These are phyloP conservation scores for Sinocyclocheilus anophthalmus DNA, from an alignment of 2,113 vertebrate species.

Conservation along the genomic window DNA sequence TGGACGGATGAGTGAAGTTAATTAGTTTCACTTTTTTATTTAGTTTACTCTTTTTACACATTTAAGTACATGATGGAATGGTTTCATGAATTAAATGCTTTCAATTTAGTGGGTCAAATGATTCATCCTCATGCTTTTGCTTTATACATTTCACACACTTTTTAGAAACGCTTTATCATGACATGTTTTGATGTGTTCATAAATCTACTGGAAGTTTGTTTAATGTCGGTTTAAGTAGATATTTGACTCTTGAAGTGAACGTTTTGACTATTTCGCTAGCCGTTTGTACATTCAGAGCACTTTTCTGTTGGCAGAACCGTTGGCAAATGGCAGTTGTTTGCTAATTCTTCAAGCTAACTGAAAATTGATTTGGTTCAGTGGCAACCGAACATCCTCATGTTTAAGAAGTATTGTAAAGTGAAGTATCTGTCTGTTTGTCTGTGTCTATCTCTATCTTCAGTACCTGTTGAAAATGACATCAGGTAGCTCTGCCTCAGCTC, in stretches of 20 bases:
- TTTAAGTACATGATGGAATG: not conserved
- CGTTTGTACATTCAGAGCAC: constrained; percentile 34
- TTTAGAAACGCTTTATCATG: not conserved
- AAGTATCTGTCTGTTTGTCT: not conserved
- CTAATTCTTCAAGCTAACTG: not conserved
- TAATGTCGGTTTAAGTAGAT: constrained; percentile 12
- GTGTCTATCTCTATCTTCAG: not conserved
- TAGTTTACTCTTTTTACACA: not conserved
- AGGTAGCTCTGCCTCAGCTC: not conserved
- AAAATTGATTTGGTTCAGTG: not conserved
- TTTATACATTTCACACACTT: not conserved
- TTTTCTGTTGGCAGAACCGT: constrained; percentile 7
- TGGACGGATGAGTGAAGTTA: too few species aligned
- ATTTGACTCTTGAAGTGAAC: constrained; percentile 14
- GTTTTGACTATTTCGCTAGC: constrained; percentile 17
- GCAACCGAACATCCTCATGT: not conserved
- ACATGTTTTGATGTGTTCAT: not conserved
- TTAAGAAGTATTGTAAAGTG: not conserved
- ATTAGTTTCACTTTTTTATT: too few species aligned
- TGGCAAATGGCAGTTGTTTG: constrained; percentile 21
- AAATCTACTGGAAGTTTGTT: not conserved
- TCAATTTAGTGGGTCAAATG: not conserved
- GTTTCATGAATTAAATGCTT: not conserved
- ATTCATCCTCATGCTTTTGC: not conserved
- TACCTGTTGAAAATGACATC: not conserved